These are phyloP conservation scores for Octodon degus DNA, from an alignment of 2,113 vertebrate genomes.

Conservation along the genomic window DNA sequence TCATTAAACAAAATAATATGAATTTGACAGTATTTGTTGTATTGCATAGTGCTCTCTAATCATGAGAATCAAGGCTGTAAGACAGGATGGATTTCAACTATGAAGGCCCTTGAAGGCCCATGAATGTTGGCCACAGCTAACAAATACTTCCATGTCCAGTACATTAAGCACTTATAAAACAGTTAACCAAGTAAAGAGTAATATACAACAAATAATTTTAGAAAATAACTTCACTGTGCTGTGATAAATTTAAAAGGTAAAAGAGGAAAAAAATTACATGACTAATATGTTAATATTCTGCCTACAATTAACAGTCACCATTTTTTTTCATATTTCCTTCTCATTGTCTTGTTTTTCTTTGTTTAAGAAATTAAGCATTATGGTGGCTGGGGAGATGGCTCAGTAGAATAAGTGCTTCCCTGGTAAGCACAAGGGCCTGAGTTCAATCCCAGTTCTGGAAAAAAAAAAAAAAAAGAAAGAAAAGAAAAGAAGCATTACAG, in stretches of 20 bases:
- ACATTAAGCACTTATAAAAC: slow-evolving; percentile 10
- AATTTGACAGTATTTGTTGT: no score
- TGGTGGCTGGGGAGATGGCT: no score
- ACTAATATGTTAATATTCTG: neutral
- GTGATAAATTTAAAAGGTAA: neutral
- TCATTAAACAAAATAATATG: no score
- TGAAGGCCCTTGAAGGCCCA: neutral
- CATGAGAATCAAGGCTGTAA: neutral
- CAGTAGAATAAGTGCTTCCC: no score
- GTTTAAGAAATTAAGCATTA: neutral
- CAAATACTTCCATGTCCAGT: neutral
- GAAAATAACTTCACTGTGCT: neutral
- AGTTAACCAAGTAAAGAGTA: neutral
- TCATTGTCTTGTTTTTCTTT: neutral
- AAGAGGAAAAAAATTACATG: neutral
- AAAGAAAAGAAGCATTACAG: neutral
- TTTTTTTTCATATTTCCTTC: slow-evolving; percentile 26
- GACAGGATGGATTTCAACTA: neutral
- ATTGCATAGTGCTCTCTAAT: neutral
- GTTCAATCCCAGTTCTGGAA: no score
- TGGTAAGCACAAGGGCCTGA: no score
- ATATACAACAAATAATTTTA: neutral
- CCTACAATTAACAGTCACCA: neutral
- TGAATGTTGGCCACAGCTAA: neutral
- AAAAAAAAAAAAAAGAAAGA: no score